Base-by-base conservation (phyloP, 2,113 vertebrate species). In the Gavia stellata region DNA sequence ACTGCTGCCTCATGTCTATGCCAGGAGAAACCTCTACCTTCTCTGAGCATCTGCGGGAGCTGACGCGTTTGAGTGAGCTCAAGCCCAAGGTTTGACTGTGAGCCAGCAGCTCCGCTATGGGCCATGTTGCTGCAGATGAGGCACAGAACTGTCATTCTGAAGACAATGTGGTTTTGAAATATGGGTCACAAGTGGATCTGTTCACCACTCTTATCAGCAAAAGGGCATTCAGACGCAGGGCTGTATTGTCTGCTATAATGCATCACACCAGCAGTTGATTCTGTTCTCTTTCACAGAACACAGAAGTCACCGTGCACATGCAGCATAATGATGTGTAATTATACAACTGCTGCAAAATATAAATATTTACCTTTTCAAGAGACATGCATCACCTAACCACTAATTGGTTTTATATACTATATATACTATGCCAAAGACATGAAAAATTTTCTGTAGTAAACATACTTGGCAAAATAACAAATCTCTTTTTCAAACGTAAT, bases 141-240 rank as follows among this genome's bases (percentile, higher is more conserved):
- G 63, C 82, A 55, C 82, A 18, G 75, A 84, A 12, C 14, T 81
- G 92, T 53, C 72, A 17, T 4, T 23, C 40, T 23, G 73, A 23
- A 55, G 83, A 97, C 91, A 88, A 82, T 73, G 78, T 59, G 66
- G 40, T 5, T n/a, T 87, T 97, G 91, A 97, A 97, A 96, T 92
- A 94, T 94, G 95, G 94, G 94, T 95, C 95, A 97, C 88, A 28
- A 94, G 94, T 53, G 95, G 88, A 59, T 80, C 78, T 61, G 58
- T n/a, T 87, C 81, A 17, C 7, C 68, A 19, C 66, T 67, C 68
- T 8, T 34, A 28, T 10, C 49, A 34, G 53, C 66, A 53, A 28
- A 5, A 11, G 67, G 85, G 62, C 62, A 16, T 85, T 93, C 68
- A 91, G 75, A 3, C 1, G 3, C 49, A 23, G 49, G 94, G 86